Evolutionary conservation across 2,888 invertebrate genomes (phyloP).

Genomic region (Timema cristinae): DNA sequence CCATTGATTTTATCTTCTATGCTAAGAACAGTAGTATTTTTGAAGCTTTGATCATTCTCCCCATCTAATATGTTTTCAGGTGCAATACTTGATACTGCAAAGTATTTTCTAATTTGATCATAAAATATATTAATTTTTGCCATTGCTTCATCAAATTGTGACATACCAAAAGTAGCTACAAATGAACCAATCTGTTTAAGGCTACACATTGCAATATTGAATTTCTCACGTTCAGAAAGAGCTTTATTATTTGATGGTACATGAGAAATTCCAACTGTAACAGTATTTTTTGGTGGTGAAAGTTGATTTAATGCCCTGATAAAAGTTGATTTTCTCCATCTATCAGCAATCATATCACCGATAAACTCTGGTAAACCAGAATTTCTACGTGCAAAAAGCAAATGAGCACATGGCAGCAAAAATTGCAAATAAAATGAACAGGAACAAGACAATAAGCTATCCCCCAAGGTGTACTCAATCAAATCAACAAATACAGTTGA

Average conservation of each 20-base stretch:
- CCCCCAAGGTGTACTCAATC: background rate
- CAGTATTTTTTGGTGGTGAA: background rate
- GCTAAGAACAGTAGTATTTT: too few relatives aligned
- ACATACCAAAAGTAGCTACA: background rate
- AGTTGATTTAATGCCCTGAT: background rate
- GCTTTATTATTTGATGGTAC: background rate
- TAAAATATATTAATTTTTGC: background rate
- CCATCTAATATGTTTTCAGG: too few relatives aligned
- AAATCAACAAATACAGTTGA: background rate
- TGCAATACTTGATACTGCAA: too few relatives aligned
- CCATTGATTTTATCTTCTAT: too few relatives aligned
- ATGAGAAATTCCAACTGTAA: too few relatives aligned
- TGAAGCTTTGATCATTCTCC: too few relatives aligned
- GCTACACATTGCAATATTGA: background rate
- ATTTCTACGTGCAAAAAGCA: slow-evolving; percentile 15
- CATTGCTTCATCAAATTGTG: background rate
- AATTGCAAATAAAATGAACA: slow-evolving; percentile 18
- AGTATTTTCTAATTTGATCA: background rate
- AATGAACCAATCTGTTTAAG: slow-evolving; percentile 5
- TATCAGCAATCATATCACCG: background rate
- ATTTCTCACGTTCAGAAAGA: slow-evolving; percentile 5
- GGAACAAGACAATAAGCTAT: slow-evolving; percentile 1
- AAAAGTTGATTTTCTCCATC: slow-evolving; percentile 17
- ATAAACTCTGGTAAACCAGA: background rate
- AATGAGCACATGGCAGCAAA: slow-evolving; percentile 18